Conservation (phyloP, 1,140 invertebrate species). For the Chrysoperla carnea region DNA sequence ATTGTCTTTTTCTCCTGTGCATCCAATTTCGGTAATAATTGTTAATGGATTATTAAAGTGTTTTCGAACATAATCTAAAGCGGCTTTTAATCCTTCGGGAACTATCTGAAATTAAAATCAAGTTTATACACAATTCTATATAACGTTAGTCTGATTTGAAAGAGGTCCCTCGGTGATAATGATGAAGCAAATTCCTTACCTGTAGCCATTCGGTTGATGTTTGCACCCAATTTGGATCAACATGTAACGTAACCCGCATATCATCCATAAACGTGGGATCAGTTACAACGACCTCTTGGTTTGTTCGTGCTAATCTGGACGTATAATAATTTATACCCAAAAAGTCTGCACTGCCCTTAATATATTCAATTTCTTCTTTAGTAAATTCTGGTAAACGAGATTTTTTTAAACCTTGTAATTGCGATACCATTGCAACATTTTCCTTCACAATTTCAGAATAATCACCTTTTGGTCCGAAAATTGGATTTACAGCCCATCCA, state of each 20-base stretch:
- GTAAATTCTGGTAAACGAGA: constrained; percentile 44
- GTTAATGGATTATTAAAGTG: too few relatives aligned
- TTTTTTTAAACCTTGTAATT: constrained; percentile 28
- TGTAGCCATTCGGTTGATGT: constrained; percentile 30
- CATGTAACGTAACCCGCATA: constrained; percentile 22
- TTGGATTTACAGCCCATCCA: constrained; percentile 40
- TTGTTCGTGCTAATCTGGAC: background rate
- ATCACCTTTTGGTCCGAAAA: constrained; percentile 37
- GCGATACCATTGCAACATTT: constrained; percentile 31
- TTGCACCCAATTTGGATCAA: constrained; percentile 25
- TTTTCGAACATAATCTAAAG: too few relatives aligned
- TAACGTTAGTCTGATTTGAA: too few relatives aligned
- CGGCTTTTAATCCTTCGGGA: background rate
- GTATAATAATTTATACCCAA: constrained; percentile 31
- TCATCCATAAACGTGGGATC: constrained; percentile 31
- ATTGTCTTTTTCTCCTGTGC: background rate
- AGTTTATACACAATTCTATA: constrained; percentile 23
- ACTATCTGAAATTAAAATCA: constrained; percentile 8
- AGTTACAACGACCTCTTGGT: constrained; percentile 1
- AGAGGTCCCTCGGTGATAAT: too few relatives aligned
- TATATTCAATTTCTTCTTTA: constrained; percentile 30
- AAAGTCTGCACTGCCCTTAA: constrained; percentile 40
- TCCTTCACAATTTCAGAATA: constrained; percentile 40
- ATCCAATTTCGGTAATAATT: background rate
- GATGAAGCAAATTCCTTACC: too few relatives aligned